Percentiles rank a stretch among this genome's conserved stretches.
These are phyloP conservation scores for Epirrita christyi DNA, from an alignment of 2,888 invertebrate species.

Conservation along the genomic window DNA sequence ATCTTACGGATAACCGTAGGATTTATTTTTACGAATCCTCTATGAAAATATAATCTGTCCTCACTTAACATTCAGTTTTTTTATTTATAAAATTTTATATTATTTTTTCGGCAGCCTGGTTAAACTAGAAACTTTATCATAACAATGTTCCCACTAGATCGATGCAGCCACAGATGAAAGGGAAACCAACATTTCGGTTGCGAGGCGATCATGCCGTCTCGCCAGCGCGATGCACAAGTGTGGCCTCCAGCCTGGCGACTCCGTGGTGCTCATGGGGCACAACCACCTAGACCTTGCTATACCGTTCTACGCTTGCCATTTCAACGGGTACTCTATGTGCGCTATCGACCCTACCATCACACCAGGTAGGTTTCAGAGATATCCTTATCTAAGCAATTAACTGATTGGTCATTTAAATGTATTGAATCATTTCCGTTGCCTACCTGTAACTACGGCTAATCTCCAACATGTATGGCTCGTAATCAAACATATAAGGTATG, in stretches of 20 bases:
- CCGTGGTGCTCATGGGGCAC: conserved; percentile 50
- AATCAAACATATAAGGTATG: background rate
- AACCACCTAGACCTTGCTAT: conserved; percentile 57
- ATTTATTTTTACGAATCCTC: no score
- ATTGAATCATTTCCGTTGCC: no score
- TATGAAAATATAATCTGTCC: no score
- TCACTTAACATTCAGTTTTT: no score
- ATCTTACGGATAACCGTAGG: no score
- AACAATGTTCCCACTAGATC: conserved; percentile 49
- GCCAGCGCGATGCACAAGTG: conserved; percentile 53
- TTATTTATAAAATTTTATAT: no score
- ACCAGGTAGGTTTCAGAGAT: conserved; percentile 40
- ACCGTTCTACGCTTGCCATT: conserved; percentile 56
- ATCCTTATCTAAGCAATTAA: no score
- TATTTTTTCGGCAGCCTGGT: no score
- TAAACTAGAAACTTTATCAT: no score
- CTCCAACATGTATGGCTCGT: background rate
- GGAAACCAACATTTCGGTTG: conserved; percentile 56
- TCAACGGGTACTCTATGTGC: conserved; percentile 52
- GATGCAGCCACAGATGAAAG: conserved; percentile 48
- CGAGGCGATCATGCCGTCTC: conserved; percentile 45
- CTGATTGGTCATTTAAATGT: no score
- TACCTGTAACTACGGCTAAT: background rate
- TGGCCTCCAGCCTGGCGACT: conserved; percentile 53
- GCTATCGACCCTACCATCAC: conserved; percentile 48